phyloP scores from a whole-genome alignment of 2,888 invertebrate genomes.

The Trachelus stipa region DNA sequence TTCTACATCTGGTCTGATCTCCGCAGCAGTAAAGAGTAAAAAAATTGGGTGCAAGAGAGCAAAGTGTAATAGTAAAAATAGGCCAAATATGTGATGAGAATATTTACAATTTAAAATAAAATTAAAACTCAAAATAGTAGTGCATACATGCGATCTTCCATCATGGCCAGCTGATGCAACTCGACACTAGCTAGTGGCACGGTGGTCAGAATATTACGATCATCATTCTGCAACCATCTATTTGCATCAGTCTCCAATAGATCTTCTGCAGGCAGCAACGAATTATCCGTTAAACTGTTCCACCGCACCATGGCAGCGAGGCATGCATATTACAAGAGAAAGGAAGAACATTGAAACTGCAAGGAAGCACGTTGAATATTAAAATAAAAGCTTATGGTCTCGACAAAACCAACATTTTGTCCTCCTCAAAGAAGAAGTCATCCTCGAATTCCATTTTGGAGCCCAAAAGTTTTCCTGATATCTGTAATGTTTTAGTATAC shows the following conservation, averaged over 20 bases:
- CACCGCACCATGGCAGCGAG: slow-evolving; percentile 44
- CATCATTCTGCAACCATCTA: slow-evolving; percentile 11
- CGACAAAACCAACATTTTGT: slow-evolving; percentile 62
- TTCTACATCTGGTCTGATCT: slow-evolving; percentile 58
- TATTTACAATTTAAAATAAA: slow-evolving; percentile 28
- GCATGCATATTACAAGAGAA: slow-evolving; percentile 56
- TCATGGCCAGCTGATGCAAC: slow-evolving; percentile 48
- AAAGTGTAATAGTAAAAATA: slow-evolving; percentile 31
- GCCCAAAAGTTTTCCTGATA: background rate
- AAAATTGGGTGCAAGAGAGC: slow-evolving; percentile 37
- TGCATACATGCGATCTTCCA: slow-evolving; percentile 68
- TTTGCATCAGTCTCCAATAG: slow-evolving; percentile 4
- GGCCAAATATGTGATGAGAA: slow-evolving; percentile 4
- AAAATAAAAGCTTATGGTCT: slow-evolving; percentile 23
- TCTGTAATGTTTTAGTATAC: background rate
- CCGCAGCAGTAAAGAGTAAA: slow-evolving; percentile 49
- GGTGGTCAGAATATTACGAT: slow-evolving; percentile 33
- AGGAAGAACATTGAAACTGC: slow-evolving; percentile 50
- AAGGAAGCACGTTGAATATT: slow-evolving; percentile 34
- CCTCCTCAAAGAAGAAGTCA: slow-evolving; percentile 64
- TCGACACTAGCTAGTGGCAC: slow-evolving; percentile 48
- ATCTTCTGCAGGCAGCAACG: slow-evolving; percentile 20
- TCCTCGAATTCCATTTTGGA: slow-evolving; percentile 60
- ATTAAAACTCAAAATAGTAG: slow-evolving; percentile 19
- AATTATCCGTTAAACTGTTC: slow-evolving; percentile 45